A percentile compares a stretch with the other conserved stretches of the same genome.
phyloP scores from a whole-genome alignment of 2,797 vertebrate genomes.

The Triplophysa yarkandensis region DNA sequence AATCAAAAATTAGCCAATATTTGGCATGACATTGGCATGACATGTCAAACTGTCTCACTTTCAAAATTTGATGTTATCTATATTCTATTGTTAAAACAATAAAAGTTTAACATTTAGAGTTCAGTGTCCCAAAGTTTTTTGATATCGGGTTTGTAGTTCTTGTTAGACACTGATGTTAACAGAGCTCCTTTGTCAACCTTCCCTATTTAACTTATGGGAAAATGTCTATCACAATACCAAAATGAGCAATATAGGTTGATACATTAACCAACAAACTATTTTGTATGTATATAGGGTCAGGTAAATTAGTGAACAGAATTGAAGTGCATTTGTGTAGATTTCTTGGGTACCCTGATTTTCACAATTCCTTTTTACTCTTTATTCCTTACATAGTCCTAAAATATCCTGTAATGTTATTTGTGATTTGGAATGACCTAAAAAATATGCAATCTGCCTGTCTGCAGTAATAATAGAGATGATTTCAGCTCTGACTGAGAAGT shows the following conservation, averaged over 20 bases:
- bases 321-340: neutral
- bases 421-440: neutral
- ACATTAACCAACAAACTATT: neutral
- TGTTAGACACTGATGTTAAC: too few relatives aligned
- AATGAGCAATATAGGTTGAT: neutral
- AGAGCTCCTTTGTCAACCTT: neutral
- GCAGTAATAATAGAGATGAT: neutral
- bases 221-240: neutral
- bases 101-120: too few relatives aligned
- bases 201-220: neutral
- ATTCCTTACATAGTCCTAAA: neutral
- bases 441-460: conserved; percentile 8
- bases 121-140: too few relatives aligned
- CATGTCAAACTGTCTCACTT: too few relatives aligned
- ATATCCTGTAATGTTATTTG: neutral
- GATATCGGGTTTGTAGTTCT: too few relatives aligned
- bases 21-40: too few relatives aligned
- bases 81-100: too few relatives aligned
- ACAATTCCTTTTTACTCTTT: neutral
- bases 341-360: neutral
- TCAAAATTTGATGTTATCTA: too few relatives aligned
- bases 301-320: neutral
- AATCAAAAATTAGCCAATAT: too few relatives aligned
- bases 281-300: neutral
- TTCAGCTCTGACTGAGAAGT: neutral